Conservation (phyloP, 2,888 invertebrate genomes). For the Mechanitis mazaeus region DNA sequence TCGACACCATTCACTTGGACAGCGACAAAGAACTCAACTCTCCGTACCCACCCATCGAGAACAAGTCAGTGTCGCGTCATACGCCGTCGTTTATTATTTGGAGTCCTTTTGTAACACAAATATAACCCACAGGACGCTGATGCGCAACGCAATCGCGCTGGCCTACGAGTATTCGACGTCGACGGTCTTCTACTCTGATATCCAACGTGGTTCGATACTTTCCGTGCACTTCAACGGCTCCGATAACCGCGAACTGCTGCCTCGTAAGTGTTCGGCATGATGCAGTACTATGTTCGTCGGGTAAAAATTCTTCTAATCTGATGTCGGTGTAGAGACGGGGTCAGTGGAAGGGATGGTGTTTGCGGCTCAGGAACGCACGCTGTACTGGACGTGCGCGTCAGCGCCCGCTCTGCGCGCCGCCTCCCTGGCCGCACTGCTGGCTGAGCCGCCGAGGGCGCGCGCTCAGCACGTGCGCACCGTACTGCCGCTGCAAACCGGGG, state of each 20-base stretch:
- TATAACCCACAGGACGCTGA: slow-evolving; percentile 68
- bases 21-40: slow-evolving; percentile 85
- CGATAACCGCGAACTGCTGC: slow-evolving; percentile 81
- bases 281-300: slow-evolving; percentile 12
- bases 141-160: slow-evolving; percentile 91
- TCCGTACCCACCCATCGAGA: slow-evolving; percentile 84
- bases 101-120: background rate
- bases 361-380: slow-evolving; percentile 79
- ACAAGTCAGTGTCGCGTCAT: slow-evolving; percentile 53
- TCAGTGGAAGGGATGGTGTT: slow-evolving; percentile 92
- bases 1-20: slow-evolving; percentile 87
- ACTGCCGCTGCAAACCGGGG: slow-evolving; percentile 79
- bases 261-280: slow-evolving; percentile 33
- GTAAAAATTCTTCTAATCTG: background rate
- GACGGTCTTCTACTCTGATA: slow-evolving; percentile 91
- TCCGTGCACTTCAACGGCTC: slow-evolving; percentile 88
- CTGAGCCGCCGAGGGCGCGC: slow-evolving; percentile 27
- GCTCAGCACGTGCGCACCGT: slow-evolving; percentile 67
- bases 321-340: slow-evolving; percentile 79
- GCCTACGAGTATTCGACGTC: slow-evolving; percentile 84
- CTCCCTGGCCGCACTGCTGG: slow-evolving; percentile 31
- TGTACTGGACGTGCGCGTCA: slow-evolving; percentile 92
- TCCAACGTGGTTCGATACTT: slow-evolving; percentile 90
- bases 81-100: background rate
- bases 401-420: slow-evolving; percentile 72